Percentiles rank a stretch among this genome's conserved stretches.
Evolutionary conservation across 2,797 vertebrate genomes (phyloP).

Genomic region (Phrynocephalus vlangalii): DNA sequence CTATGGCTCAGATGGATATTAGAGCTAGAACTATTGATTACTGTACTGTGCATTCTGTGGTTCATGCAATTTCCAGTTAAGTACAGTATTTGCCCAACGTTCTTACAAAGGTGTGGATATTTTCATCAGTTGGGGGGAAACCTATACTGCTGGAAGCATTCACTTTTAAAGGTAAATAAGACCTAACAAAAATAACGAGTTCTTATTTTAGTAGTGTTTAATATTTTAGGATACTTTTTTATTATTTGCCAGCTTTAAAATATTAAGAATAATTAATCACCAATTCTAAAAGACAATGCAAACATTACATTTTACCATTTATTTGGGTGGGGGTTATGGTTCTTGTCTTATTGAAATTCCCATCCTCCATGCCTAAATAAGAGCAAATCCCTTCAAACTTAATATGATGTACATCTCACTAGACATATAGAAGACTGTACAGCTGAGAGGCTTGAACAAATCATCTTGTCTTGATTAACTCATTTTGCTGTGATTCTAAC

Average conservation of each 20-base stretch:
- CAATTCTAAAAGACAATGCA: background rate
- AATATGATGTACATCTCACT: background rate
- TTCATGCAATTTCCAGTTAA: background rate
- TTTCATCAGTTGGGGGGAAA: background rate
- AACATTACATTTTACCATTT: background rate
- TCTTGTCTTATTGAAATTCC: background rate
- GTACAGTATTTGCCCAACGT: background rate
- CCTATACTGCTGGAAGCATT: background rate
- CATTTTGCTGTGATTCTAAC: background rate
- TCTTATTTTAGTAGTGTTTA: background rate
- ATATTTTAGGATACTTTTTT: background rate
- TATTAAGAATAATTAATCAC: background rate
- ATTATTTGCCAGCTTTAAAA: background rate
- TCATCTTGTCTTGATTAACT: background rate
- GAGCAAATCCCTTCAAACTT: background rate
- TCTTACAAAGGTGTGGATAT: background rate
- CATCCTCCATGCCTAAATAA: background rate
- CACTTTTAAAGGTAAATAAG: background rate
- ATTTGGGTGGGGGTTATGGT: background rate
- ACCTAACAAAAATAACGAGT: background rate
- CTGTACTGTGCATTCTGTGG: background rate
- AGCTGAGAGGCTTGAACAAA: background rate
- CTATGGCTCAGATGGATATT: background rate
- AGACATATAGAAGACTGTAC: background rate
- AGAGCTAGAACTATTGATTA: background rate